phyloP scores from a whole-genome alignment of 2,888 invertebrate genomes.

The Rotaria macrura region DNA sequence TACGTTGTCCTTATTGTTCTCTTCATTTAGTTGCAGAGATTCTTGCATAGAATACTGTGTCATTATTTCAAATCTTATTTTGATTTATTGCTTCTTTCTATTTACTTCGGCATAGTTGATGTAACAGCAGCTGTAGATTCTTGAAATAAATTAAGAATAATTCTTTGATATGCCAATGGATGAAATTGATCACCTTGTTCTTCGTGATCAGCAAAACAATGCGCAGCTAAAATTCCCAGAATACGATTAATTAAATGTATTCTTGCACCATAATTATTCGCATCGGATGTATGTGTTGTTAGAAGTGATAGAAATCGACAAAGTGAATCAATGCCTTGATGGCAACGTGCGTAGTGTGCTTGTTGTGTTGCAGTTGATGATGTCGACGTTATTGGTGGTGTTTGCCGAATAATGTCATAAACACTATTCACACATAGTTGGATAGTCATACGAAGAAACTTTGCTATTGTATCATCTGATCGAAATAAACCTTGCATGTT shows the following conservation, averaged over 20 bases:
- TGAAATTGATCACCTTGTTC: conserved; percentile 20
- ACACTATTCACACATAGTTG: conserved; percentile 21
- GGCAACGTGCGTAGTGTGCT: conserved; percentile 7
- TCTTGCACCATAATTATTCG: background rate
- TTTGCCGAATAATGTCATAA: background rate
- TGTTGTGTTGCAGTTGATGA: background rate
- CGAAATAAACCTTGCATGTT: conserved; percentile 86
- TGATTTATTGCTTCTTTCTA: no score
- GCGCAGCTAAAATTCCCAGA: background rate
- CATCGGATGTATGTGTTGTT: conserved; percentile 10
- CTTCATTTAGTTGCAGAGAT: no score
- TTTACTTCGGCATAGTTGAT: background rate
- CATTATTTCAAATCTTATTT: no score
- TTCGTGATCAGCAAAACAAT: conserved; percentile 13
- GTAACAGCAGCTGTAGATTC: conserved; percentile 57
- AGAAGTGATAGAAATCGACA: conserved; percentile 17
- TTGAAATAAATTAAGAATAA: conserved; percentile 86
- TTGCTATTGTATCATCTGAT: conserved; percentile 87
- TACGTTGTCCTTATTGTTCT: no score
- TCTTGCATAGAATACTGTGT: no score
- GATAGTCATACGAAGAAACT: conserved; percentile 70
- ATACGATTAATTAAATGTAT: conserved; percentile 17
- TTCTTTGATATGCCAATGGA: conserved; percentile 66
- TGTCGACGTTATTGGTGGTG: background rate
- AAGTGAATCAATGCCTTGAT: background rate